Base-by-base conservation (phyloP, 1,140 invertebrate species). In the Plectus sambesii region DNA sequence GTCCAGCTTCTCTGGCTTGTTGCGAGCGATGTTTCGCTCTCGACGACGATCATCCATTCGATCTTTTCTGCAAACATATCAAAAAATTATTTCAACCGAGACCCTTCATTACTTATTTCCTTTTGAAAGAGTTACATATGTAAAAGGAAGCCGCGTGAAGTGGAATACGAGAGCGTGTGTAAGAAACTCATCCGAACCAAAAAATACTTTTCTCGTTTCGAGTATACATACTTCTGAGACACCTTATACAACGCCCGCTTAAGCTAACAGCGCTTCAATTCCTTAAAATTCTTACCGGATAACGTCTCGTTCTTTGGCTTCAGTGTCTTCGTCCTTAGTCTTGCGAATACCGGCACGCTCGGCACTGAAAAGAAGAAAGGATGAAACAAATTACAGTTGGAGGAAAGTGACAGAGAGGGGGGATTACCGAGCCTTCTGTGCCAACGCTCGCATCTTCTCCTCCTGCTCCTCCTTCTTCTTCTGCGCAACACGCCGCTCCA, bases 391-490 rank as follows among this genome's bases (percentile, higher is more conserved):
- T n/a, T n/a, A n/a, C n/a, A n/a, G n/a, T n/a, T 22, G n/a, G n/a
- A n/a, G n/a, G n/a, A n/a, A n/a, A n/a, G 44, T 49, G n/a, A 83
- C 76, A 0, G 88, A 89, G 24, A 87, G 87, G 56, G 90, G 77
- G 64, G 94, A 87, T 60, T 96, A 88, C 52, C 93, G 78, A 0
- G 94, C 93, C 66, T 89, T 84, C 69, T 92, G 87, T 15, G 94
- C 94, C 63, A 98, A 74, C 68, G 84, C 79, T 38, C 88, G 74
- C 55, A 99, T 72, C 72, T 86, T 82, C 58, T 94, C 90, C 72
- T 99, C 94, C 62, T 97, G 97, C 73, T 88, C 89, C 65, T 96
- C 88, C 63, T 98, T 98, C 70, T 98, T 90, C 62, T 94, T 92
- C 62, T 96, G 87, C 0, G 90, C 90, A 50, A 97, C 70, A 73